A percentile compares a stretch with the other conserved stretches of the same genome.
phyloP scores from a whole-genome alignment of 2,797 vertebrate genomes.

The Pseudochromis fuscus region DNA sequence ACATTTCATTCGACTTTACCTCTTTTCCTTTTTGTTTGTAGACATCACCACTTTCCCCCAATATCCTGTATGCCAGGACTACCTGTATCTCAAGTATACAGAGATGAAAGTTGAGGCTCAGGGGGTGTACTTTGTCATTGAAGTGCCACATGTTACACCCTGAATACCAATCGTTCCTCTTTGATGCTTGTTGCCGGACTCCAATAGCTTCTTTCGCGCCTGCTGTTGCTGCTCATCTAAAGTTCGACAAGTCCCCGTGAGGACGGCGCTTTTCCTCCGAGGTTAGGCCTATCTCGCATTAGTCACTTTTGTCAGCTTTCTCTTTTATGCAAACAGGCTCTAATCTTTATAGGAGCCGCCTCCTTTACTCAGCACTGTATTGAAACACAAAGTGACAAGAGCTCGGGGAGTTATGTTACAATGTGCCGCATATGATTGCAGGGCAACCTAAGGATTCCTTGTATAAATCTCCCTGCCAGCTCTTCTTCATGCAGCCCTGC shows the following conservation, averaged over 20 bases:
- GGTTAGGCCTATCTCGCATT: slow-evolving; percentile 70
- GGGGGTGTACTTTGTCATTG: slow-evolving; percentile 77
- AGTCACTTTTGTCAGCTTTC: slow-evolving; percentile 75
- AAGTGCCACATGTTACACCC: slow-evolving; percentile 67
- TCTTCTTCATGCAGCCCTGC: slow-evolving; percentile 46
- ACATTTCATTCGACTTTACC: slow-evolving; percentile 66
- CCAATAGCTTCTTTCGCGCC: slow-evolving; percentile 52
- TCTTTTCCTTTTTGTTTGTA: slow-evolving; percentile 70
- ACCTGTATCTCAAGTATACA: slow-evolving; percentile 77
- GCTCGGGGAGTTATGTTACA: slow-evolving; percentile 62
- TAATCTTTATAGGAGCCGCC: slow-evolving; percentile 78
- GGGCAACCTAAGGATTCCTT: slow-evolving; percentile 50
- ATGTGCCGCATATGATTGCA: slow-evolving; percentile 58
- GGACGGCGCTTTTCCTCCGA: slow-evolving; percentile 65
- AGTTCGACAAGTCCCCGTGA: slow-evolving; percentile 65
- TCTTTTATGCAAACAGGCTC: slow-evolving; percentile 77
- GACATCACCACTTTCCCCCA: slow-evolving; percentile 56
- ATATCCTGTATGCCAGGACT: slow-evolving; percentile 68
- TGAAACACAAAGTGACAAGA: slow-evolving; percentile 75
- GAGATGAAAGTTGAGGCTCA: slow-evolving; percentile 78
- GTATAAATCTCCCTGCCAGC: slow-evolving; percentile 40
- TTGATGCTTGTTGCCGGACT: slow-evolving; percentile 75
- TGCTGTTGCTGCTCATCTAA: slow-evolving; percentile 69
- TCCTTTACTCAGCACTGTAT: slow-evolving; percentile 49
- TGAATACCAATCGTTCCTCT: slow-evolving; percentile 79